A percentile compares a stretch with the other conserved stretches of the same genome.
Conservation (phyloP, 92 coral and sea anemone genomes). For the Pocillopora meandrina region DNA sequence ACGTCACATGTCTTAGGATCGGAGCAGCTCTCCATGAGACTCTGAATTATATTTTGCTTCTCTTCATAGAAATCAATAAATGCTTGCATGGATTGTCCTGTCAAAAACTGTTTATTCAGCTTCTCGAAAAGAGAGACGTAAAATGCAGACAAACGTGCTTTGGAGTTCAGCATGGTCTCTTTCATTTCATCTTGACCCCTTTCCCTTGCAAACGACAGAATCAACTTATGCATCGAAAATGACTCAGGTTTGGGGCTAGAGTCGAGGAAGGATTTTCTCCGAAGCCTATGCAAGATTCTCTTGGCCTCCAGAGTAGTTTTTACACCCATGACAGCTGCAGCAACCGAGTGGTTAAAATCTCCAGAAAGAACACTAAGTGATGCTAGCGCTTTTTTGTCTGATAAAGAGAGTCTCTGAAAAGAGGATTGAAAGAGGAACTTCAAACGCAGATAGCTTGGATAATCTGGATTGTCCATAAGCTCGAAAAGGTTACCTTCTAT, state of each 20-base stretch:
- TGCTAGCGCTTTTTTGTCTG: slow-evolving; percentile 17
- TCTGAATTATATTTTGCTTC: too few species aligned
- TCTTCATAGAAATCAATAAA: slow-evolving; percentile 7
- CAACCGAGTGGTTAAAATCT: slow-evolving; percentile 3
- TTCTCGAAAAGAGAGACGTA: slow-evolving; percentile 17
- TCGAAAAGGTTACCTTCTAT: not conserved
- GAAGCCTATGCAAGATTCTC: not conserved
- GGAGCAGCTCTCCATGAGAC: not conserved
- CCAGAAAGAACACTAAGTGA: slow-evolving; percentile 21
- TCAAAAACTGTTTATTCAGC: slow-evolving; percentile 6
- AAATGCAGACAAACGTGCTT: slow-evolving; percentile 7
- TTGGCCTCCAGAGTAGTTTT: not conserved
- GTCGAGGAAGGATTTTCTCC: slow-evolving; percentile 34
- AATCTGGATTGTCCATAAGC: slow-evolving; percentile 30
- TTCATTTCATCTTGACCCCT: too few species aligned
- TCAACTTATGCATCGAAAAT: slow-evolving; percentile 32
- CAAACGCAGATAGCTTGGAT: slow-evolving; percentile 15
- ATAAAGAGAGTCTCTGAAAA: slow-evolving; percentile 24
- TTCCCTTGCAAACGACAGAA: slow-evolving; percentile 16
- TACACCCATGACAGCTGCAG: slow-evolving; percentile 28
- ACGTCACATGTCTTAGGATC: not conserved
- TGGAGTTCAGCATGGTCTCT: not conserved
- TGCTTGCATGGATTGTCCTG: slow-evolving; percentile 3
- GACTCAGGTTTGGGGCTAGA: not conserved
- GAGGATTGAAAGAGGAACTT: slow-evolving; percentile 28